These are phyloP conservation scores for Gonioctena quinquepunctata DNA, from an alignment of 1,140 invertebrate genomes.

Conservation along the genomic window DNA sequence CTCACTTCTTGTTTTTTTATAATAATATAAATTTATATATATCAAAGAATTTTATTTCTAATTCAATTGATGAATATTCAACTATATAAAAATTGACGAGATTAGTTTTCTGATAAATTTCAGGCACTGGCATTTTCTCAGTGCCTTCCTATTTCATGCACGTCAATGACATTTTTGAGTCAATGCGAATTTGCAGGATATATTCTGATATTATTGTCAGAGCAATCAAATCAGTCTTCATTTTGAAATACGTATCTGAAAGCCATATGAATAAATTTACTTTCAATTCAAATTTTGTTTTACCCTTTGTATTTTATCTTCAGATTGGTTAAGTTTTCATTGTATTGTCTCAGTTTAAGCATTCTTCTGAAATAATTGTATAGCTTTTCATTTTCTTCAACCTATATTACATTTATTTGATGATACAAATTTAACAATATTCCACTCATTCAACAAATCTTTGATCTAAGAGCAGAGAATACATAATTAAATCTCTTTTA, in stretches of 20 bases:
- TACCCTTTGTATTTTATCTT: neutral
- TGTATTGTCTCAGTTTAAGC: neutral
- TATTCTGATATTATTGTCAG: too few species aligned
- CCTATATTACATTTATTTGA: neutral
- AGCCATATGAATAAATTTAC: too few species aligned
- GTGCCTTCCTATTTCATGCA: too few species aligned
- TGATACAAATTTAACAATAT: too few species aligned
- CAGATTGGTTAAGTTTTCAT: neutral
- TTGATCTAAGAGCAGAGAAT: neutral
- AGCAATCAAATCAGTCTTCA: too few species aligned
- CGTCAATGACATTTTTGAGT: too few species aligned
- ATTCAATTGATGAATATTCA: too few species aligned
- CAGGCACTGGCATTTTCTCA: neutral
- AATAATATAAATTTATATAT: too few species aligned
- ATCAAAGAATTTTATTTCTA: neutral
- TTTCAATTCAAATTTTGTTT: neutral
- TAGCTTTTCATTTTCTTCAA: neutral
- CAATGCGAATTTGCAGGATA: too few species aligned
- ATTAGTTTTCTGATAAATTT: neutral
- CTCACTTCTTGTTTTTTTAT: too few species aligned
- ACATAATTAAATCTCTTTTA: neutral
- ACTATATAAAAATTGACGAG: too few species aligned
- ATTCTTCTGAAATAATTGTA: neutral
- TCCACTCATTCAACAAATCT: neutral
- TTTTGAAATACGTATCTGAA: too few species aligned